Conservation (phyloP, 2,113 vertebrate species). For the Addax nasomaculatus region DNA sequence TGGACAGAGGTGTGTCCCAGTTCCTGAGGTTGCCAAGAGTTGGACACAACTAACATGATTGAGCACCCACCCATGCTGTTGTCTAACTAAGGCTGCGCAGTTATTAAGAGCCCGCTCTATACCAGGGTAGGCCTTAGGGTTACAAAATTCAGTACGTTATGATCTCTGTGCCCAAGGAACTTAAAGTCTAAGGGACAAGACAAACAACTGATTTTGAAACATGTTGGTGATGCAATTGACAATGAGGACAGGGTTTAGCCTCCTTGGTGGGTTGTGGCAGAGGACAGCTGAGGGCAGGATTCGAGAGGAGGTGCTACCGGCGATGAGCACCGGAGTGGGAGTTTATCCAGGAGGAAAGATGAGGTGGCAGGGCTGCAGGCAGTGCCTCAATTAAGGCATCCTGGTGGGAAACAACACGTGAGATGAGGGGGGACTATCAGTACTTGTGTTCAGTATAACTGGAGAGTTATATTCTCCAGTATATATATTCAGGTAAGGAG, state of each 20-base stretch:
- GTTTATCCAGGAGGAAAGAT: neutral
- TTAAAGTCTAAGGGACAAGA: neutral
- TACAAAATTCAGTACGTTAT: neutral
- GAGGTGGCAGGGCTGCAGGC: neutral
- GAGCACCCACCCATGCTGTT: neutral
- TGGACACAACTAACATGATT: fast-evolving
- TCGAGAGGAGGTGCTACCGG: neutral
- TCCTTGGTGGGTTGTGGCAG: neutral
- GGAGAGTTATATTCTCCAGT: no score
- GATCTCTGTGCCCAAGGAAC: neutral
- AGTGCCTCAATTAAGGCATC: neutral
- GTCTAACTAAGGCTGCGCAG: neutral
- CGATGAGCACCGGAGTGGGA: neutral
- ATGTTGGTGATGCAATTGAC: neutral
- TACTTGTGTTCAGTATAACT: neutral
- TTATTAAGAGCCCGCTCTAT: neutral
- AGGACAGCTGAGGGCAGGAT: neutral
- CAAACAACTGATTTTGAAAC: neutral
- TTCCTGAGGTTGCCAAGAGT: neutral
- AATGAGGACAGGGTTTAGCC: neutral
- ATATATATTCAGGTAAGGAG: neutral
- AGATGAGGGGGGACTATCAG: neutral
- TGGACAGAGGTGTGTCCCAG: neutral
- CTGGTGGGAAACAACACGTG: neutral
- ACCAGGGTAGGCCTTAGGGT: neutral